Evolutionary conservation across 64 coral and sea anemone genomes (phyloP).

Genomic region (Porites lutea): DNA sequence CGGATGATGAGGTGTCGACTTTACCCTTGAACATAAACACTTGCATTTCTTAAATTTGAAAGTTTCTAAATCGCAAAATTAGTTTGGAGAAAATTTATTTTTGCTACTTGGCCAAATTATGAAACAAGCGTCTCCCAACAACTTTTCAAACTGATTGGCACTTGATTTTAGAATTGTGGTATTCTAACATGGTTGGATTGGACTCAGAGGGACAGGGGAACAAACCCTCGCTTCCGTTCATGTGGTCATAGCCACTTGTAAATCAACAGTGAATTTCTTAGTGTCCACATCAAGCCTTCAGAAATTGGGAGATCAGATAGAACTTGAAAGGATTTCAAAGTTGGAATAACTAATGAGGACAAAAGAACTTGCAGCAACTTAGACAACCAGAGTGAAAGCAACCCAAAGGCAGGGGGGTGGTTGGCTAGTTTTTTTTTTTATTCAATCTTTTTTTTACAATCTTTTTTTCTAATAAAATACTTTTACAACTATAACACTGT

Average conservation of each 20-base stretch:
- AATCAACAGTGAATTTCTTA: not conserved
- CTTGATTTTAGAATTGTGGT: not conserved
- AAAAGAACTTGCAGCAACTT: not conserved
- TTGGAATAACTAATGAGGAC: constrained; percentile 13
- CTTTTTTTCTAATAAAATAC: too few relatives aligned
- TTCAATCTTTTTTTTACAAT: not conserved
- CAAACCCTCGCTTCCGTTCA: constrained; percentile 5
- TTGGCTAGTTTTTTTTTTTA: constrained; percentile 1
- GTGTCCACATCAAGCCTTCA: not conserved
- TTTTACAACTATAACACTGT: too few relatives aligned
- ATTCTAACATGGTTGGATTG: not conserved
- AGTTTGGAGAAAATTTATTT: not conserved
- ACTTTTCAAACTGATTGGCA: not conserved
- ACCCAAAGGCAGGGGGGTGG: not conserved
- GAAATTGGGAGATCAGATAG: not conserved
- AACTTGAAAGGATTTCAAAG: not conserved
- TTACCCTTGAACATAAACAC: not conserved
- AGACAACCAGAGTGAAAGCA: not conserved
- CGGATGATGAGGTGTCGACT: not conserved
- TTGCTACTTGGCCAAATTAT: not conserved
- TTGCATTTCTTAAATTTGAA: too few relatives aligned
- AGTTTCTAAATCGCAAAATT: not conserved
- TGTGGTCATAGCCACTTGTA: not conserved
- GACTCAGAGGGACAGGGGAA: not conserved
- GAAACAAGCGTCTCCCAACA: not conserved